A percentile compares a stretch with the other conserved stretches of the same genome.
Evolutionary conservation across 1,140 invertebrate genomes (phyloP).

Genomic region (Apocrypta bakeri): DNA sequence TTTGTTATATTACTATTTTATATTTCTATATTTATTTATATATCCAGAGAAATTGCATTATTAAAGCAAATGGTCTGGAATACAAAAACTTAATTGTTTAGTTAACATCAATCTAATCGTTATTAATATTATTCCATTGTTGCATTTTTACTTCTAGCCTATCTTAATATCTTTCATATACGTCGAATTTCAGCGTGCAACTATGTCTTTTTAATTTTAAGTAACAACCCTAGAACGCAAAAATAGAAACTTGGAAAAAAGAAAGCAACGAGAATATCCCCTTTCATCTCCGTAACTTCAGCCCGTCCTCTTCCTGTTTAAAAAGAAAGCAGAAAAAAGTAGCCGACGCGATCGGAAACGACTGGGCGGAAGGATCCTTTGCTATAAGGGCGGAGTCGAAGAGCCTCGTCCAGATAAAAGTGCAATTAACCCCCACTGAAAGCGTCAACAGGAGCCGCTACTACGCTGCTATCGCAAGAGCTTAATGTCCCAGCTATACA

Average conservation of each 20-base stretch:
- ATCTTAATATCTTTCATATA: too few species aligned
- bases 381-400: slow-evolving; percentile 20
- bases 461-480: slow-evolving; percentile 54
- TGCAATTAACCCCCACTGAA: slow-evolving; percentile 63
- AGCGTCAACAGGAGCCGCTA: slow-evolving; percentile 55
- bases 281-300: not conserved
- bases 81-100: too few species aligned
- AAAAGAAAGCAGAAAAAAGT: not conserved
- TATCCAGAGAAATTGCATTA: too few species aligned
- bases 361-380: slow-evolving; percentile 25
- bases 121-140: too few species aligned
- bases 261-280: not conserved
- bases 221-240: not conserved
- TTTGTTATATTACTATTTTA: too few species aligned
- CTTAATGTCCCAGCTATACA: slow-evolving; percentile 55
- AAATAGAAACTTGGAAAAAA: not conserved
- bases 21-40: too few species aligned
- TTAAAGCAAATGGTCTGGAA: too few species aligned
- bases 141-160: too few species aligned
- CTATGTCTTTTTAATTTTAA: not conserved
- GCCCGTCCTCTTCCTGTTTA: slow-evolving; percentile 16
- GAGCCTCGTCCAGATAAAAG: slow-evolving; percentile 61
- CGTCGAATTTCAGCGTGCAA: too few species aligned
- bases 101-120: too few species aligned
- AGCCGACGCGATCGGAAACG: slow-evolving; percentile 37